Evolutionary conservation across 2,113 vertebrate genomes (phyloP).

Genomic region (Nicator chloris): DNA sequence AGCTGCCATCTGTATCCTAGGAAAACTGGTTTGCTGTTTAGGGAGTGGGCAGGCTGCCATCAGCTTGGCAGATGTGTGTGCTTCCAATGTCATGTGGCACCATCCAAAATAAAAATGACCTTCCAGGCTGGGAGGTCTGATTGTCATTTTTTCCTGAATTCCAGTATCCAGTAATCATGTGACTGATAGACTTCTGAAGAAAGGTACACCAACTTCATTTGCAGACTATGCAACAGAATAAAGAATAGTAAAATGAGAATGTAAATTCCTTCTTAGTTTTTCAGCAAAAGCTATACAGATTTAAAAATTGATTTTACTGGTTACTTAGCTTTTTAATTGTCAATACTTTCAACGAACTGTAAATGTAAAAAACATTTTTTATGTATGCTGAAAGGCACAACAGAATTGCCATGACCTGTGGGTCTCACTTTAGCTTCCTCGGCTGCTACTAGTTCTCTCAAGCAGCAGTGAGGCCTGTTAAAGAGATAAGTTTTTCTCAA

Average conservation of each 20-base stretch:
- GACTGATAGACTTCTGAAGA: not conserved
- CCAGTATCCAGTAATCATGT: not conserved
- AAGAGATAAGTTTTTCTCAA: too few species aligned
- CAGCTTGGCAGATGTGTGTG: not conserved
- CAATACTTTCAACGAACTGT: not conserved
- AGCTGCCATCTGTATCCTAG: not conserved
- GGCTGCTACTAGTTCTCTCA: too few species aligned
- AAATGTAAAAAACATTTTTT: not conserved
- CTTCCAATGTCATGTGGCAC: not conserved
- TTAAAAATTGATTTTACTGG: not conserved
- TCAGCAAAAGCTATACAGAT: not conserved
- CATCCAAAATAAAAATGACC: not conserved
- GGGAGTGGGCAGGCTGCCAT: not conserved
- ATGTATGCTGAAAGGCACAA: not conserved
- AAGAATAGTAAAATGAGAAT: not conserved
- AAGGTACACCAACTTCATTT: not conserved
- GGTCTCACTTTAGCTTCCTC: too few species aligned
- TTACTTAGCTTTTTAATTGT: not conserved
- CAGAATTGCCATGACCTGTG: not conserved
- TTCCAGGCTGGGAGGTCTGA: not conserved
- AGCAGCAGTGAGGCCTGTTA: too few species aligned
- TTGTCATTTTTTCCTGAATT: not conserved
- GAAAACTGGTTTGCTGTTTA: not conserved
- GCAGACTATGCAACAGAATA: not conserved
- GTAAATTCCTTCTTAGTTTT: not conserved